Conservation (phyloP, 2,797 vertebrate genomes). For the Xyrichtys novacula region DNA sequence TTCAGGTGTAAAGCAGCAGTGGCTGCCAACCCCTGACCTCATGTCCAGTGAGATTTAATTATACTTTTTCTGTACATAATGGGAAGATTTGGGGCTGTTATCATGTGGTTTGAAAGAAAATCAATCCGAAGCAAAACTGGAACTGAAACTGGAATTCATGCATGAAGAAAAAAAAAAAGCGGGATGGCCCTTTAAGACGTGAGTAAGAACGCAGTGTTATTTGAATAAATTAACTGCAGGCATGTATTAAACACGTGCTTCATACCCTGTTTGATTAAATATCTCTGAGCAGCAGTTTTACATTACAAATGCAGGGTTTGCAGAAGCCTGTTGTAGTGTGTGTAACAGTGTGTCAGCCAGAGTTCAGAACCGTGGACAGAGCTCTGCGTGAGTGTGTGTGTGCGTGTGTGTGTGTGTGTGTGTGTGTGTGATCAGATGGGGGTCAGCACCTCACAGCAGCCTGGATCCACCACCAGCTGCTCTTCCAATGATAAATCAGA, state of each 20-base stretch:
- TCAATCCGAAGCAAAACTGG: too few species aligned
- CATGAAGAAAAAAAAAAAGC: slow-evolving; percentile 1
- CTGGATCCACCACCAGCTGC: slow-evolving; percentile 51
- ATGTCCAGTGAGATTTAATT: too few species aligned
- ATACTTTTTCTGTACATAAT: too few species aligned
- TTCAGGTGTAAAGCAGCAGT: too few species aligned
- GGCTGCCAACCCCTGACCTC: too few species aligned
- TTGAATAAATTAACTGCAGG: neutral
- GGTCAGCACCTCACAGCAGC: slow-evolving; percentile 28
- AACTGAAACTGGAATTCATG: neutral
- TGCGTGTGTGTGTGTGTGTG: too few species aligned
- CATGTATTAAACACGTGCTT: neutral
- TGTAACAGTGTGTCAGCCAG: neutral
- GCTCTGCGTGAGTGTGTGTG: too few species aligned
- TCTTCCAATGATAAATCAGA: slow-evolving; percentile 40
- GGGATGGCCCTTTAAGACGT: slow-evolving; percentile 3
- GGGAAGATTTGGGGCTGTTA: too few species aligned
- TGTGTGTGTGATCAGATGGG: slow-evolving; percentile 28
- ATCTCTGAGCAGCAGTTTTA: neutral
- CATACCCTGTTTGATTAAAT: neutral
- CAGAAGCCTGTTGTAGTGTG: slow-evolving; percentile 5
- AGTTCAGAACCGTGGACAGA: slow-evolving; percentile 82
- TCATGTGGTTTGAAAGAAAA: too few species aligned
- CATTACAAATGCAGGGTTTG: neutral
- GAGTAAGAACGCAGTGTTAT: neutral